Percentiles rank a stretch among this genome's conserved stretches.
Evolutionary conservation across 2,113 vertebrate genomes (phyloP).

Genomic region (Rhegmatorhina hoffmannsi): DNA sequence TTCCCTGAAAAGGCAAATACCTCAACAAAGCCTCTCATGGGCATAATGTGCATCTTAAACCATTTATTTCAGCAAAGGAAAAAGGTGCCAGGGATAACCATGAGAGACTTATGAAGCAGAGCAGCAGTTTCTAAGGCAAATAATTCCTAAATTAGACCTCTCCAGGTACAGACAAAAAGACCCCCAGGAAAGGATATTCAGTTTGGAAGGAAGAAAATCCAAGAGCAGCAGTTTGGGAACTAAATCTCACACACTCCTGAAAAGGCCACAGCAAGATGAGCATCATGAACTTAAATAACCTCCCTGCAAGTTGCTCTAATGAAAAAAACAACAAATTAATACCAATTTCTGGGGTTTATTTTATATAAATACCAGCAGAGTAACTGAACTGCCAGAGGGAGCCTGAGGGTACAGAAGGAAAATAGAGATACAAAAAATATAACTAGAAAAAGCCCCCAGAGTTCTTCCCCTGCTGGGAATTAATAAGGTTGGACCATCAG

Average conservation of each 20-base stretch:
- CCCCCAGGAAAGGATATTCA: neutral
- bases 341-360: neutral
- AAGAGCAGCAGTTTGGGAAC: neutral
- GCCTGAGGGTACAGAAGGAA: neutral
- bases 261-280: neutral
- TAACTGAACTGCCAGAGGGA: neutral
- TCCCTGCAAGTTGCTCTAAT: neutral
- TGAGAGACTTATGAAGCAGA: accelerated
- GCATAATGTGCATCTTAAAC: neutral
- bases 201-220: neutral
- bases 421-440: neutral
- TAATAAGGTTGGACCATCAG: neutral
- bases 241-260: neutral
- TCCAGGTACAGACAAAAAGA: neutral
- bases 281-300: accelerated
- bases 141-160: accelerated
- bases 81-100: neutral
- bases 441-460: too few relatives aligned
- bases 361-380: neutral
- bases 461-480: neutral
- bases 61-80: neutral
- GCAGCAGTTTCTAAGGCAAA: neutral
- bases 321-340: neutral
- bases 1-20: neutral
- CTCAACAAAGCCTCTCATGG: neutral